phyloP scores from a whole-genome alignment of 2,888 invertebrate genomes.

The Stenichneumon culpator region DNA sequence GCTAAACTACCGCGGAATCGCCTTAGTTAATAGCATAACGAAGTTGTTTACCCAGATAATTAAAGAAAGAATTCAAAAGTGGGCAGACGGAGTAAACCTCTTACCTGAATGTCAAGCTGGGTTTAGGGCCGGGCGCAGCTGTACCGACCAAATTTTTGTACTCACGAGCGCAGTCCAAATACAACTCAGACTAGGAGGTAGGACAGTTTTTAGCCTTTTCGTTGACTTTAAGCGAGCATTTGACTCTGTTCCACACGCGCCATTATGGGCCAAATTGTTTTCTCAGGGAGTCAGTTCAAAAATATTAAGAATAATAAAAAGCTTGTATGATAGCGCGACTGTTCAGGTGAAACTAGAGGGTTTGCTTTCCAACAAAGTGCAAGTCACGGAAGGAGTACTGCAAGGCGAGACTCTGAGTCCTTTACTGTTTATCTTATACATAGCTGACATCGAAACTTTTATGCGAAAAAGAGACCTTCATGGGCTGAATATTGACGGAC shows the following conservation, averaged over 20 bases:
- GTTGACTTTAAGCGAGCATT: constrained; percentile 24
- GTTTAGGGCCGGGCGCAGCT: constrained; percentile 53
- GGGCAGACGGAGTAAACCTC: constrained; percentile 28
- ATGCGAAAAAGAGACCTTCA: background rate
- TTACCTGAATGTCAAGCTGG: constrained; percentile 53
- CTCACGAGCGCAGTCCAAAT: constrained; percentile 14
- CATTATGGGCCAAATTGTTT: background rate
- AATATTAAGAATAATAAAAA: background rate
- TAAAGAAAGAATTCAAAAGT: constrained; percentile 17
- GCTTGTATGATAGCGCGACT: background rate
- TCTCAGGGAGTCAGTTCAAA: background rate
- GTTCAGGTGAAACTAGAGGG: too few relatives aligned
- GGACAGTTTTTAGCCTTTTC: constrained; percentile 45
- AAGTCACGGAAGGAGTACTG: too few relatives aligned
- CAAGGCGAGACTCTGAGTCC: too few relatives aligned
- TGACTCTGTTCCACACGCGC: constrained; percentile 42
- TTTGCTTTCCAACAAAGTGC: too few relatives aligned
- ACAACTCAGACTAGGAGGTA: constrained; percentile 32
- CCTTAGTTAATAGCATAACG: background rate
- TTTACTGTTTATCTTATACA: too few relatives aligned
- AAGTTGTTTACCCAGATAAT: constrained; percentile 9
- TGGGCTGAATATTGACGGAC: background rate
- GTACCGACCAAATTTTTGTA: constrained; percentile 50
- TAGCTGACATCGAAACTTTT: background rate
- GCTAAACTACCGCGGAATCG: constrained; percentile 12